These are phyloP conservation scores for Pseudeuparius sepicola DNA, from an alignment of 2,888 invertebrate genomes.

Conservation along the genomic window DNA sequence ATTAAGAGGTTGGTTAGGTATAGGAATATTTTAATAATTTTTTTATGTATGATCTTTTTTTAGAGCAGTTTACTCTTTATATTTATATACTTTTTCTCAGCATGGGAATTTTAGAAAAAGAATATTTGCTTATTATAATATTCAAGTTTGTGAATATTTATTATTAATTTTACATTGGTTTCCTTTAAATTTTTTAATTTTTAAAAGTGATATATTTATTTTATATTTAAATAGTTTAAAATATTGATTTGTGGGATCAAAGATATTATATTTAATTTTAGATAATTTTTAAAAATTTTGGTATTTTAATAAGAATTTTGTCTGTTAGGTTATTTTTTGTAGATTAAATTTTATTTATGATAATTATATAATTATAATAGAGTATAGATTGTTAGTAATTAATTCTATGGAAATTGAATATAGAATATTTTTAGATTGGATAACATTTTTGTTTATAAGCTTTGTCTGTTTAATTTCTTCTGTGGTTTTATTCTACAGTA, in stretches of 20 bases:
- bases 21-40: conserved; percentile 42
- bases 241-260: conserved; percentile 58
- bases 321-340: conserved; percentile 40
- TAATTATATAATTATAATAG: conserved; percentile 42
- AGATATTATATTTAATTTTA: conserved; percentile 46
- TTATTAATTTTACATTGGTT: conserved; percentile 52
- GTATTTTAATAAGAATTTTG: conserved; percentile 18
- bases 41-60: conserved; percentile 51
- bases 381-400: conserved; percentile 46
- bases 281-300: conserved; percentile 36
- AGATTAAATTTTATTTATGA: conserved; percentile 35
- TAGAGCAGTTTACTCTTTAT: conserved; percentile 54
- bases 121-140: too few relatives aligned
- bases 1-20: conserved; percentile 49
- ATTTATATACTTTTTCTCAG: conserved; percentile 52
- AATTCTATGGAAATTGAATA: conserved; percentile 43
- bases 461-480: conserved; percentile 58
- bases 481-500: conserved; percentile 53
- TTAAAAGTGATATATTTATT: conserved; percentile 42
- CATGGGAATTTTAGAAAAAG: too few relatives aligned
- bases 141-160: conserved; percentile 54
- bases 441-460: conserved; percentile 52
- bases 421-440: conserved; percentile 53
- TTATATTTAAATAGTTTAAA: conserved; percentile 59
- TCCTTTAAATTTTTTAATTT: conserved; percentile 52